Evolutionary conservation across 2,113 vertebrate species (phyloP), one percentile per base, ranked within the genome.

Genomic region (Cavia aperea): DNA sequence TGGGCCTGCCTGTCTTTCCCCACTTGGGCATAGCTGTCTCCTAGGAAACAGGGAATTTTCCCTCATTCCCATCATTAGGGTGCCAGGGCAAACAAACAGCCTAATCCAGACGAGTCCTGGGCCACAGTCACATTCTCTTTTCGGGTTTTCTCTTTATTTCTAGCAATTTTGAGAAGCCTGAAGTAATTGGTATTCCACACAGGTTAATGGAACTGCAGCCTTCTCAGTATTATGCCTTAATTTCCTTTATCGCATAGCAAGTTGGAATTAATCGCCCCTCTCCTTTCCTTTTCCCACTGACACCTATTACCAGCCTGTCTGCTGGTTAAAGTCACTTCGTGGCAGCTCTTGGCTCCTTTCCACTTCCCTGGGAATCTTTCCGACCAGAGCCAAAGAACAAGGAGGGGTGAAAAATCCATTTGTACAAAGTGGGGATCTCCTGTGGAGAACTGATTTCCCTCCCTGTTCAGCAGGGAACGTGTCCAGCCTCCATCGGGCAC

Each of bases 201-300:
- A 95, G 86, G 90, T 92, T 94, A 95, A 49, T n/a, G 77, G 95
- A 94, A 93, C 95, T 81, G 65, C 96, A 94, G 93, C 96, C 97
- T 97, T 94, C 93, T 96, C 92, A 24, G 94, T 97, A 96, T 97
- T 97, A 97, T 96, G 94, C 94, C 91, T 96, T 96, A 90, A 94
- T 97, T 95, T 97, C 88, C 96, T 95, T 97, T 95, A 93, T 97
- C 96, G 1, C 95, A 68, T 0, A 11, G 39, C 79, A 95, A 97
- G 95, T 97, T 97, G 93, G 96, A 97, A 97, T 97, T 94, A 96
- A 96, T 97, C 95, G 82, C 93, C 91, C 95, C 91, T 97, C 96
- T 94, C 96, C 96, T 95, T 91, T 95, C 77, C 60, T 96, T 95
- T 96, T 96, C 96, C 96, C 96, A 96, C 93, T 36, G 39, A 95